Conservation (phyloP, 2,113 vertebrate genomes). For the Crypturellus undulatus region DNA sequence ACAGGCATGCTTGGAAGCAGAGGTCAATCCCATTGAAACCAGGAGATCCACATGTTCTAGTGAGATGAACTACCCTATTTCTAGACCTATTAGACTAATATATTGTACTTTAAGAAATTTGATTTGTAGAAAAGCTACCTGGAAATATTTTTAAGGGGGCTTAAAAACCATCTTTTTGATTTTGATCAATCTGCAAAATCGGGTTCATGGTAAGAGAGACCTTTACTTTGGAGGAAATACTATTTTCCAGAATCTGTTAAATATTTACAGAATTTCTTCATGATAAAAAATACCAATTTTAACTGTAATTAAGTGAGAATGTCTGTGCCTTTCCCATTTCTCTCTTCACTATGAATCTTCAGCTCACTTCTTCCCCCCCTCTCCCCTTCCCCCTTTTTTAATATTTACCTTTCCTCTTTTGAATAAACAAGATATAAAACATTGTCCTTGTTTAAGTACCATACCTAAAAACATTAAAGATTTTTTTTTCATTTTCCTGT, state of each 20-base stretch:
- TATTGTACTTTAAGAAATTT: neutral
- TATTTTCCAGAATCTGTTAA: neutral
- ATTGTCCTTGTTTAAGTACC: neutral
- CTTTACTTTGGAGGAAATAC: neutral
- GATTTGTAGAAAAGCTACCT: neutral
- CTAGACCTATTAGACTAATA: neutral
- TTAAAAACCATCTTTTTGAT: rapidly evolving
- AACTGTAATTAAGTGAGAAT: neutral
- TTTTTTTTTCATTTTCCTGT: neutral
- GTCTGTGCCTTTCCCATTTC: neutral
- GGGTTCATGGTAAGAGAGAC: neutral
- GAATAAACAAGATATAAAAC: neutral
- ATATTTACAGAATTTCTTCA: neutral
- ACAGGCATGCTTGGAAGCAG: neutral
- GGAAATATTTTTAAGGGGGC: neutral
- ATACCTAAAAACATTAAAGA: neutral
- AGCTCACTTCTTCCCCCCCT: neutral
- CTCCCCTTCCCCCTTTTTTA: too few relatives aligned
- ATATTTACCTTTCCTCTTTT: neutral
- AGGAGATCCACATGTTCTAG: neutral
- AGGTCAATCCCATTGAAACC: neutral
- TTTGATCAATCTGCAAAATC: neutral
- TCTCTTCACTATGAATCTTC: neutral
- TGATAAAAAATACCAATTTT: neutral
- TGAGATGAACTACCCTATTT: neutral